Base-by-base conservation (phyloP, 1,140 invertebrate species). In the Drosophila funebris region DNA sequence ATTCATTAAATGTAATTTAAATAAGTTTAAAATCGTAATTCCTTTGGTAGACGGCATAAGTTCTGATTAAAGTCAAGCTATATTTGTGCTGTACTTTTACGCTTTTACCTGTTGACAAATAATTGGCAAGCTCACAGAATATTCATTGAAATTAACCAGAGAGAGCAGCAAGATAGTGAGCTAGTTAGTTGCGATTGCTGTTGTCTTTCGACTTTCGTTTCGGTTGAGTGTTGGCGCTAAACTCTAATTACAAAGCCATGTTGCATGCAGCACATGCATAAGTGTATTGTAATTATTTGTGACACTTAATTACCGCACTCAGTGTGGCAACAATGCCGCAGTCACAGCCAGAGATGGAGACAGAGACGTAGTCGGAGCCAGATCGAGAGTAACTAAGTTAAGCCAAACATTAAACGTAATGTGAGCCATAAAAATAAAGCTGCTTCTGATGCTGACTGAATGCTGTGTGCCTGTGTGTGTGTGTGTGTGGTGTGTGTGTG, bases 271-370 rank as follows among this genome's bases (percentile, higher is more conserved):
- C 70, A 73, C 56, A 73, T 57, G 79, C 80, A 84, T 87, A 87
- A 87, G 83, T 87, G 83, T 87, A 88, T 87, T 87, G 84, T 88
- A 87, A 87, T 87, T 87, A 87, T 83, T 83, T 88, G 83, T 87
- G 83, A 87, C 83, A 87, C 83, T 87, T 87, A 87, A 87, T 87
- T 87, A 87, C 82, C 67, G 67, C 83, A 88, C 74, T 87, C 71
- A 76, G 50, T 53, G 56, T 70, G 72, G 60, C 62, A 77, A 78
- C 46, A 68, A 67, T 60, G 56, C 56, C 20, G 73, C 43, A 64
- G 61, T 36, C 36, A 60, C 48, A 50, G 62, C 18, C 20, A 44
- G 52, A 57, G 69, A 60, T 54, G 37, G 22, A 54, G 41, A 73
- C 41, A 31, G 22, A 36, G 44, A 46, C 37, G 48, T 31, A 80